Evolutionary conservation across 2,888 invertebrate genomes (phyloP).

Genomic region (Nowickia ferox): DNA sequence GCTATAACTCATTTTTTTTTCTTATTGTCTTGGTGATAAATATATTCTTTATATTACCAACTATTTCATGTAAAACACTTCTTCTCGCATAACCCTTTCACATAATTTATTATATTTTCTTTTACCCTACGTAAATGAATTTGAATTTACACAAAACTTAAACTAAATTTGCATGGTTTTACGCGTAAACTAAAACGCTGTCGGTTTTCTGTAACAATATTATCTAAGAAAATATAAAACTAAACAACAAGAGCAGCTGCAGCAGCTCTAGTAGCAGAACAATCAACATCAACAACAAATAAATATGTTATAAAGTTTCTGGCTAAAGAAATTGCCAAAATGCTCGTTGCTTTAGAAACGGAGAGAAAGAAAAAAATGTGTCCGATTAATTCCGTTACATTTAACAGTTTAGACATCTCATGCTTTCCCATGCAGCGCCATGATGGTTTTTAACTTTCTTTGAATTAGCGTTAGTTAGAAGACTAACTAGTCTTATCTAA

Average conservation of each 20-base stretch:
- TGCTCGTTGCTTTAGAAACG: not conserved
- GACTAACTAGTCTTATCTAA: slow-evolving; percentile 75
- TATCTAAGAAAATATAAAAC: slow-evolving; percentile 39
- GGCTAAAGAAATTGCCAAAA: slow-evolving; percentile 24
- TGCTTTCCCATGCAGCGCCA: not conserved
- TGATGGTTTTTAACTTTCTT: not conserved
- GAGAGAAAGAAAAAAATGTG: slow-evolving; percentile 39
- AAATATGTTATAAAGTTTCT: slow-evolving; percentile 31
- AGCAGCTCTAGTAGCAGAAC: not conserved
- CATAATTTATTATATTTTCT: not conserved
- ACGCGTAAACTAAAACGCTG: slow-evolving; percentile 48
- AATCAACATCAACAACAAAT: slow-evolving; percentile 12
- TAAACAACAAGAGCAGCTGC: slow-evolving; percentile 7
- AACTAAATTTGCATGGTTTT: slow-evolving; percentile 55
- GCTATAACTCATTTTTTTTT: no score
- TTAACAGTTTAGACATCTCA: slow-evolving; percentile 75
- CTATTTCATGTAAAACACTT: not conserved
- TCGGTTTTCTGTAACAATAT: slow-evolving; percentile 27
- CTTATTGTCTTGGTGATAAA: no score
- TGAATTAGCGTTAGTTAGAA: slow-evolving; percentile 1
- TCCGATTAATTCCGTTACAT: slow-evolving; percentile 81
- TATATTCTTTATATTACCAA: no score
- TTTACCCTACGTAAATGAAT: not conserved
- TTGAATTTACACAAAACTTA: slow-evolving; percentile 37
- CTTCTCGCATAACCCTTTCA: not conserved